Percentiles rank a stretch among this genome's conserved stretches.
Evolutionary conservation across 1,140 invertebrate species (phyloP).

Genomic region (Bemisia tabaci): DNA sequence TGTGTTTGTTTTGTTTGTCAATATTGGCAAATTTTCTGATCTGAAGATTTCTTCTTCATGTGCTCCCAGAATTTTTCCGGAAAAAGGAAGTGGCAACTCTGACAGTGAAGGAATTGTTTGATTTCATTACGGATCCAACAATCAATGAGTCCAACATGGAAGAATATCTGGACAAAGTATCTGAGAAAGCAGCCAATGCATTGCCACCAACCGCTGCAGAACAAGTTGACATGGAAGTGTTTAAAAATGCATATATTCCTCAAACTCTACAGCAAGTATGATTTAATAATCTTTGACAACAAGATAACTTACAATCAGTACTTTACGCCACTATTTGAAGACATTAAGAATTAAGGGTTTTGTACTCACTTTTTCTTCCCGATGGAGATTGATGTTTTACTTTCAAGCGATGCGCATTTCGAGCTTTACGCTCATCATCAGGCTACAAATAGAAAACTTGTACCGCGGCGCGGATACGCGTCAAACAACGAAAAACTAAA

Average conservation of each 20-base stretch:
- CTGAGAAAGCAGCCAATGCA: constrained; percentile 45
- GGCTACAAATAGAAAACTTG: not conserved
- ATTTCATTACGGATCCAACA: constrained; percentile 85
- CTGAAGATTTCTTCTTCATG: too few species aligned
- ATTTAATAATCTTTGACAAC: constrained; percentile 11
- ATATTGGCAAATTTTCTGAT: too few species aligned
- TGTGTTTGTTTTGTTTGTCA: too few species aligned
- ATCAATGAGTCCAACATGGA: constrained; percentile 74
- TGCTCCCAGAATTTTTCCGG: constrained; percentile 82
- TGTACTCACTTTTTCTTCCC: too few species aligned
- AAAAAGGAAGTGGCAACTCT: constrained; percentile 80
- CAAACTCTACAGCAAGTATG: constrained; percentile 78
- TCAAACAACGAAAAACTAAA: too few species aligned
- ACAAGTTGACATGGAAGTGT: constrained; percentile 74
- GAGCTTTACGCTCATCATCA: too few species aligned
- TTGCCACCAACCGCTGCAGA: constrained; percentile 46
- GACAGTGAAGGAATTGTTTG: constrained; percentile 82
- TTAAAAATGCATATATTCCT: constrained; percentile 90
- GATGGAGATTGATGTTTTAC: too few species aligned
- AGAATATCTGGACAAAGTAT: constrained; percentile 54
- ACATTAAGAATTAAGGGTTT: too few species aligned
- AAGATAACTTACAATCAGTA: too few species aligned
- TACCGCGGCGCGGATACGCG: too few species aligned
- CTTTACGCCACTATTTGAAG: too few species aligned
- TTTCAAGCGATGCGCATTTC: too few species aligned